Percentiles rank a stretch among this genome's conserved stretches.
Evolutionary conservation across 2,888 invertebrate species (phyloP).

Genomic region (Chymomyza fuscimana): DNA sequence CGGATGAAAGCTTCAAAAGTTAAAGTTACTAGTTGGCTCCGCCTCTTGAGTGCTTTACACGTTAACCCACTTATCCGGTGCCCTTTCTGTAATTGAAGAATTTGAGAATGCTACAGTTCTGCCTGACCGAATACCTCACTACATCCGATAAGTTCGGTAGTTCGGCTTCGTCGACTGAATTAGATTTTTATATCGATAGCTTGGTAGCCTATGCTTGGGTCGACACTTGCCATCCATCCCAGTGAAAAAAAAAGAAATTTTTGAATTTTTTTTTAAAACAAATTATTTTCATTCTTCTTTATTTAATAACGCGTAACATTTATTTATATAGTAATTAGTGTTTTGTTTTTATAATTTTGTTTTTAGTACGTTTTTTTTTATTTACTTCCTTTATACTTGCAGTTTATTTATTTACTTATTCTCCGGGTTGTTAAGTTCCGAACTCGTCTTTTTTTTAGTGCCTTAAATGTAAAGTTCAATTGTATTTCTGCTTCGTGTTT

Average conservation of each 20-base stretch:
- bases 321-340: slow-evolving; percentile 77
- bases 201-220: no score
- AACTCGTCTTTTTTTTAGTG: slow-evolving; percentile 25
- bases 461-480: slow-evolving; percentile 38
- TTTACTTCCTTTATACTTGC: slow-evolving; percentile 54
- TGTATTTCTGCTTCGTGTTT: slow-evolving; percentile 20
- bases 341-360: slow-evolving; percentile 33
- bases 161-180: no score
- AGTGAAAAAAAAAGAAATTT: background rate
- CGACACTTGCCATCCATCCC: background rate
- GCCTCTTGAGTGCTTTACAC: no score
- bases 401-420: slow-evolving; percentile 36
- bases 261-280: slow-evolving; percentile 77
- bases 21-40: no score
- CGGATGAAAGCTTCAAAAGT: no score
- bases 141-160: no score
- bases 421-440: slow-evolving; percentile 19
- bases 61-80: no score
- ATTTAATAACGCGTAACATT: slow-evolving; percentile 87
- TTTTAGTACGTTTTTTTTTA: slow-evolving; percentile 31
- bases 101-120: no score
- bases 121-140: no score
- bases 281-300: slow-evolving; percentile 80
- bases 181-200: no score
- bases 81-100: no score